These are phyloP conservation scores for Drosophila koepferae DNA, from an alignment of 2,888 invertebrate genomes.

Conservation along the genomic window DNA sequence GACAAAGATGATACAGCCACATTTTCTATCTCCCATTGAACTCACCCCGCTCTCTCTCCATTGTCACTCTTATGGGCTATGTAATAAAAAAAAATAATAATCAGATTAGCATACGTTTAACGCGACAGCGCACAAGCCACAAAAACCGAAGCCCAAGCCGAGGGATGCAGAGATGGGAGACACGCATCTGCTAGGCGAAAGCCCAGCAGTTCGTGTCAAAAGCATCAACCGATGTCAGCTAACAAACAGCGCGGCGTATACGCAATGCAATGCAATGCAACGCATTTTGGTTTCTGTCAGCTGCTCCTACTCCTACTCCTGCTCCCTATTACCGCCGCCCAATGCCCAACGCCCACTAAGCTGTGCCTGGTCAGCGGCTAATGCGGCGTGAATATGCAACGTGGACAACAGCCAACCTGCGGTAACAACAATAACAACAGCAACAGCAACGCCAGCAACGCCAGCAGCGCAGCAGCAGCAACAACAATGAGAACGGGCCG, in stretches of 20 bases:
- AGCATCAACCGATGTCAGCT: conserved; percentile 66
- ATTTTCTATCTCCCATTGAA: background rate
- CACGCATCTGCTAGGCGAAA: conserved; percentile 13
- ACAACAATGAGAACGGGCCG: conserved; percentile 19
- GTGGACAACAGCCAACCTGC: conserved; percentile 43
- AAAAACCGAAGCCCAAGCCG: conserved; percentile 16
- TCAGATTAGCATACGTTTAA: conserved; percentile 70
- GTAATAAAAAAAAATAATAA: conserved; percentile 37
- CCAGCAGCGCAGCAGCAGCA: conserved; percentile 6
- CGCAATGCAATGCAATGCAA: conserved; percentile 43
- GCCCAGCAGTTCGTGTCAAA: conserved; percentile 73
- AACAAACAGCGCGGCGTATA: conserved; percentile 53
- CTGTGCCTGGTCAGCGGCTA: conserved; percentile 56
- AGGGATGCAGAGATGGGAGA: background rate
- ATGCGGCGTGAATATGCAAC: conserved; percentile 79
- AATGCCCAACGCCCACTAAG: background rate
- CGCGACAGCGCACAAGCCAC: conserved; percentile 30
- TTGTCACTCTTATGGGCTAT: conserved; percentile 5
- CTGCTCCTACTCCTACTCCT: background rate
- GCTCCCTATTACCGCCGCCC: background rate
- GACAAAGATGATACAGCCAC: background rate
- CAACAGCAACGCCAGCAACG: conserved; percentile 10
- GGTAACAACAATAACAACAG: conserved; percentile 28
- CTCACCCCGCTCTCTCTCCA: background rate
- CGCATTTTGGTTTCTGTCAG: conserved; percentile 43